A percentile compares a stretch with the other conserved stretches of the same genome.
phyloP scores from a whole-genome alignment of 30 jellyfish, hydroid and myxozoan species.

The Euphysa ruthae region DNA sequence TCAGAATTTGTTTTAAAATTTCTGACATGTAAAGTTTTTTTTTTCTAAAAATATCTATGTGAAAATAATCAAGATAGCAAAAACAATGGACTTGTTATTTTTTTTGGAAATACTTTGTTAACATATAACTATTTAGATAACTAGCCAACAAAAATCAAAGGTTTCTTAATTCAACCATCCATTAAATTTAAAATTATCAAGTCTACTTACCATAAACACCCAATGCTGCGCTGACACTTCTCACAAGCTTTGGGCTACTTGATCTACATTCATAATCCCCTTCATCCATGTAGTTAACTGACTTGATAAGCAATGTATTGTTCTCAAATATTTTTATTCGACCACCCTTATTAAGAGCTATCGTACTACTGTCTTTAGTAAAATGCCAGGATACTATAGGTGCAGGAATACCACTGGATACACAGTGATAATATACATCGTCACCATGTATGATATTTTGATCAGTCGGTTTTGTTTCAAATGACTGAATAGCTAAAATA shows the following conservation, averaged over 20 bases:
- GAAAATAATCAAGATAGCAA: too few relatives aligned
- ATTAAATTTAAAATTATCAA: too few relatives aligned
- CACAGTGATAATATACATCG: conserved; percentile 3
- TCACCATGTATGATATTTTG: conserved; percentile 25
- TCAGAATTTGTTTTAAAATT: too few relatives aligned
- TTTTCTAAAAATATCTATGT: too few relatives aligned
- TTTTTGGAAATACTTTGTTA: too few relatives aligned
- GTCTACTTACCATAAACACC: conserved; percentile 63
- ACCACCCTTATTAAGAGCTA: background rate
- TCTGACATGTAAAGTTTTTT: too few relatives aligned
- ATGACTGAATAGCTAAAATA: conserved; percentile 16
- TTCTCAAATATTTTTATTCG: background rate
- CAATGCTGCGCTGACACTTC: conserved; percentile 54
- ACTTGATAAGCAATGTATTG: conserved; percentile 34
- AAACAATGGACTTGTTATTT: too few relatives aligned
- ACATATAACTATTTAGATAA: too few relatives aligned
- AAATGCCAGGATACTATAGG: conserved; percentile 24
- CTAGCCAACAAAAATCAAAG: too few relatives aligned
- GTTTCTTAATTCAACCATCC: too few relatives aligned
- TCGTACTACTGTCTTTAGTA: background rate
- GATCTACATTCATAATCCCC: conserved; percentile 65
- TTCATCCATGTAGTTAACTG: conserved; percentile 40
- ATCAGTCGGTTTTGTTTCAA: conserved; percentile 4
- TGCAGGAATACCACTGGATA: conserved; percentile 16
- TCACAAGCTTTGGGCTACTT: conserved; percentile 62